Evolutionary conservation across 2,888 invertebrate species (phyloP), one percentile per base, ranked within the genome.

Genomic region (Sphaerophoria rueppellii): DNA sequence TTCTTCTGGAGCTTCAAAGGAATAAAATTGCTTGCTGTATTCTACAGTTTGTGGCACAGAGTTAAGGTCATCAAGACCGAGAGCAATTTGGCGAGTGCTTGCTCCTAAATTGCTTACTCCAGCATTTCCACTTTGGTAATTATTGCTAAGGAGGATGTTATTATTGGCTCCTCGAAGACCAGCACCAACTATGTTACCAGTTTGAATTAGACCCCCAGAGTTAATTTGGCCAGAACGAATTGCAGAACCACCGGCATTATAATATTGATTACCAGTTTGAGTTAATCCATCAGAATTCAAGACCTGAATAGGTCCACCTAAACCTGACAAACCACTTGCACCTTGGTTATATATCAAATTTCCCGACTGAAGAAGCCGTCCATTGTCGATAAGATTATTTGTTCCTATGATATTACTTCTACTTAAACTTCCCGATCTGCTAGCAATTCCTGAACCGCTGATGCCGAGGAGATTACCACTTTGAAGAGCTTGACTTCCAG

Each of bases 1-100:
- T n/a, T 87, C 89, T 52, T 90, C 89, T 32, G 90, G 90, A 67
- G 90, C 90, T 32, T 79, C 76, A 78, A 89, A 90, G 4, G 86
- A 85, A 37, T 87, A 90, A 86, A 90, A 90, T 35, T 90, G 89
- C 70, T 89, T 90, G 60, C 86, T 87, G 35, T 88, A 88, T 50
- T 88, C 88, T 4, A 87, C 72, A 12, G 87, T 82, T 86, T 54
- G 43, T 86, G 89, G 40, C 87, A 89, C 12, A 63, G 83, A 9
- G 80, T 76, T 58, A 4, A 71, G 14, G 50, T 43, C 46, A 11
- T 74, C 54, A 5, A 67, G 37, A 85, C 88, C 48, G 12, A 65
- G 5, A 3, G 35, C 37, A 12, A 52, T 37, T 37, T 16, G 0
- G 1, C 7, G 6, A 6, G 12, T 24, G 2, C 24, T 4, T 37